Evolutionary conservation across 2,888 invertebrate genomes (phyloP).

Genomic region (Parthenolecanium corni): DNA sequence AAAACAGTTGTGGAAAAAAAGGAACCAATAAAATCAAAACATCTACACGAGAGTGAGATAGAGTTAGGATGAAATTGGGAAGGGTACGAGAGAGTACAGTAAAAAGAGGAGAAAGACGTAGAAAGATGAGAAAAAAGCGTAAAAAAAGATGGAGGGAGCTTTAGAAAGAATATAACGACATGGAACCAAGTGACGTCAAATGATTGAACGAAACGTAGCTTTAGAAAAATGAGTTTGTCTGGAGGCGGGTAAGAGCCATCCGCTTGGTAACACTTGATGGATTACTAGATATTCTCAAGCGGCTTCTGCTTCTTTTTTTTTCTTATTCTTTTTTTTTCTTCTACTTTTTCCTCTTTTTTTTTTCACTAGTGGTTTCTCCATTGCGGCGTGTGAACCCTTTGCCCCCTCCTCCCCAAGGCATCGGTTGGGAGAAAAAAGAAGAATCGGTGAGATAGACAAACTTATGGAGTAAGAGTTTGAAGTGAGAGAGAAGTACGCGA

Average conservation of each 20-base stretch:
- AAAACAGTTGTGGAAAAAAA: neutral
- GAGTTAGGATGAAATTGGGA: no score
- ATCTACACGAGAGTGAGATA: neutral
- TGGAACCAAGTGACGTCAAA: slow-evolving; percentile 24
- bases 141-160: slow-evolving; percentile 1
- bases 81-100: neutral
- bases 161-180: slow-evolving; percentile 11
- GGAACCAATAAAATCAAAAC: neutral
- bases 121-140: slow-evolving; percentile 7
- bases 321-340: neutral
- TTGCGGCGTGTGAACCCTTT: slow-evolving; percentile 1
- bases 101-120: neutral
- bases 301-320: slow-evolving; percentile 18
- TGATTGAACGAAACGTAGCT: slow-evolving; percentile 21
- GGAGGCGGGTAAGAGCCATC: slow-evolving; percentile 23
- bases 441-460: neutral
- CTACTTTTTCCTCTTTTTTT: neutral
- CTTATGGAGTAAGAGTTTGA: neutral
- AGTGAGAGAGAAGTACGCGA: slow-evolving; percentile 18
- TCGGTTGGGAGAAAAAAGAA: slow-evolving; percentile 25
- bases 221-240: slow-evolving; percentile 28
- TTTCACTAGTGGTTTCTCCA: slow-evolving; percentile 7
- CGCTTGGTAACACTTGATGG: slow-evolving; percentile 25
- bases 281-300: slow-evolving; percentile 24
- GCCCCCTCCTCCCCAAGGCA: neutral